A percentile compares a stretch with the other conserved stretches of the same genome.
phyloP scores from a whole-genome alignment of 2,888 invertebrate species.

The Meiosimyza platycephala region DNA sequence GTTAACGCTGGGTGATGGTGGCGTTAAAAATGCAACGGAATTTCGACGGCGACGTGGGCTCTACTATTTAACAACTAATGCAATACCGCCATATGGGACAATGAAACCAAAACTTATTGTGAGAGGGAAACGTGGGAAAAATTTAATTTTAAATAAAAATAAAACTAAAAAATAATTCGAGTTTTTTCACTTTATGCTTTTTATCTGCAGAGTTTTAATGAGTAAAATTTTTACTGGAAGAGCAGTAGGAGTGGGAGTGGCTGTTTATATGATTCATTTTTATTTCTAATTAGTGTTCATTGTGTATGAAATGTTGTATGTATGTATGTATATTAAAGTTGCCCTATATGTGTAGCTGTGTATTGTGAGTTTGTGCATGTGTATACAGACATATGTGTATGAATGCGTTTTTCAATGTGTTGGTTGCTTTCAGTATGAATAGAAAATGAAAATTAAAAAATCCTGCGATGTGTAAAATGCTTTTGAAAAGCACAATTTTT shows the following conservation, averaged over 20 bases:
- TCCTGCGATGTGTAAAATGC: constrained; percentile 50
- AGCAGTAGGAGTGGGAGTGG: background rate
- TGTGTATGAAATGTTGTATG: constrained; percentile 38
- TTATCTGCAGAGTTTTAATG: background rate
- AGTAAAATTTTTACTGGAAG: background rate
- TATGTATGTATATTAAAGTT: constrained; percentile 34
- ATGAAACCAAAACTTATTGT: background rate
- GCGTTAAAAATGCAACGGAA: constrained; percentile 39
- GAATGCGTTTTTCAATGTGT: constrained; percentile 25
- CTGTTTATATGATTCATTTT: constrained; percentile 48
- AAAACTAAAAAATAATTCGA: background rate
- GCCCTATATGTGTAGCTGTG: constrained; percentile 33
- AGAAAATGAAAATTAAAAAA: constrained; percentile 49
- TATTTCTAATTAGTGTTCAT: constrained; percentile 59
- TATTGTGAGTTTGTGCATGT: constrained; percentile 17
- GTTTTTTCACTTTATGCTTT: background rate
- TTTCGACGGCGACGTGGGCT: constrained; percentile 51
- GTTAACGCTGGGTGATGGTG: constrained; percentile 56
- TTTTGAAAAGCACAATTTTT: constrained; percentile 17
- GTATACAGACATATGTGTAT: constrained; percentile 6
- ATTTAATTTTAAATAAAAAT: too few relatives aligned
- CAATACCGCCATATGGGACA: constrained; percentile 51
- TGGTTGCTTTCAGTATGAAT: constrained; percentile 40
- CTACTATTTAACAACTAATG: constrained; percentile 58
- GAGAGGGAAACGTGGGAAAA: too few relatives aligned